These are phyloP conservation scores for Anabacerthia variegaticeps DNA, from an alignment of 2,797 vertebrate genomes.

Conservation along the genomic window DNA sequence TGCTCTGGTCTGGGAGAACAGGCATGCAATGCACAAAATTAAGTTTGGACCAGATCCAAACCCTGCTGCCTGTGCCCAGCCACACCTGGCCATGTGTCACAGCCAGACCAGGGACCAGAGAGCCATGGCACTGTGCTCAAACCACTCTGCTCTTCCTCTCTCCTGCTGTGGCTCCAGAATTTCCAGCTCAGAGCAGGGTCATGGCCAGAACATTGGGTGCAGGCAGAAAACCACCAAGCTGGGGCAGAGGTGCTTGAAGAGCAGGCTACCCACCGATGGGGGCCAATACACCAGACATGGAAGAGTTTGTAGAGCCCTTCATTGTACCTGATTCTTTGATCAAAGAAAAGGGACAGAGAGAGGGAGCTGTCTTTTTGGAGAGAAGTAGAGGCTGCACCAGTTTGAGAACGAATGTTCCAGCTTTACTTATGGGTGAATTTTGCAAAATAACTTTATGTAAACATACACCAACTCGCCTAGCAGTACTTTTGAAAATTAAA, in stretches of 20 bases:
- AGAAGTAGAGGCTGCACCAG: background rate
- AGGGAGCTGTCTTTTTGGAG: background rate
- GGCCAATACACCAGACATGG: accelerated
- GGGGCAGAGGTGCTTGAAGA: background rate
- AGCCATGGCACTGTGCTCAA: background rate
- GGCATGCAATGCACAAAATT: background rate
- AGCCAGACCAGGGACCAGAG: background rate
- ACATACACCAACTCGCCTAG: accelerated
- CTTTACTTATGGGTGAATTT: background rate
- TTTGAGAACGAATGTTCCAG: background rate
- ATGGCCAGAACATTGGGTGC: background rate
- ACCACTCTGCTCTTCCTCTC: background rate
- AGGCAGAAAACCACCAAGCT: background rate
- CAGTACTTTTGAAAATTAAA: background rate
- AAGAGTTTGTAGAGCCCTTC: background rate
- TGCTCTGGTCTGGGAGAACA: background rate
- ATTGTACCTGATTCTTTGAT: background rate
- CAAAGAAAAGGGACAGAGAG: background rate
- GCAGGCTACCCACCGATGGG: accelerated
- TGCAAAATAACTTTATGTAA: background rate
- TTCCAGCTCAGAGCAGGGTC: background rate
- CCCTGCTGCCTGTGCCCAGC: background rate
- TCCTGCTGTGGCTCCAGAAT: background rate
- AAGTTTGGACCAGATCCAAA: background rate
- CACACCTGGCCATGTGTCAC: accelerated